phyloP scores from a whole-genome alignment of 1,140 invertebrate species.

The Leptinotarsa lineolata region DNA sequence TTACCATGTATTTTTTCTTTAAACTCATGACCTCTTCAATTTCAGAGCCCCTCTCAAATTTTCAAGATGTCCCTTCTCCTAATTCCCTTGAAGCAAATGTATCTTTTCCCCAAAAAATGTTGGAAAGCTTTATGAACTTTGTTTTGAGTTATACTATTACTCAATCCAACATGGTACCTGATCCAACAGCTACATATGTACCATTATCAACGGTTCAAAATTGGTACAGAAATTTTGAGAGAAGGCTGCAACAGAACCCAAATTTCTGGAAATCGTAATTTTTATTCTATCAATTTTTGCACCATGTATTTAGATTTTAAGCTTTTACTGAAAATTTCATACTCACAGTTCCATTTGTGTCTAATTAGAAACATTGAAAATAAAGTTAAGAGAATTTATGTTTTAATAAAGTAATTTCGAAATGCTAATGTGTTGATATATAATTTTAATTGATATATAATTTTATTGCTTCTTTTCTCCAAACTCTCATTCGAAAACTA shows the following conservation, averaged over 20 bases:
- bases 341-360: too few species aligned
- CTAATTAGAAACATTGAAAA: too few species aligned
- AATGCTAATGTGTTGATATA: too few species aligned
- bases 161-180: constrained; percentile 77
- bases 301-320: background rate
- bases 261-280: constrained; percentile 86
- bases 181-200: constrained; percentile 82
- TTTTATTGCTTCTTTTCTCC: too few species aligned
- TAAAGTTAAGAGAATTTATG: too few species aligned
- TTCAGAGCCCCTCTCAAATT: constrained; percentile 52
- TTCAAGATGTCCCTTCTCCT: constrained; percentile 52
- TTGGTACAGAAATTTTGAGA: constrained; percentile 93
- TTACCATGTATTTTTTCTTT: background rate
- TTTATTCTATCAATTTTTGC: background rate
- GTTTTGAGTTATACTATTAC: constrained; percentile 84
- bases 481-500: too few species aligned
- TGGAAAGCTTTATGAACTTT: constrained; percentile 92
- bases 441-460: too few species aligned
- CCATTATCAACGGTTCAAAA: constrained; percentile 84
- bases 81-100: constrained; percentile 69
- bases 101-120: constrained; percentile 90
- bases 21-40: constrained; percentile 21
- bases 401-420: too few species aligned
- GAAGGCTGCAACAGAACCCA: constrained; percentile 87
- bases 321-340: too few species aligned